Percentiles rank a stretch among this genome's conserved stretches.
Conservation (phyloP, 2,888 invertebrate genomes). For the Macaria notata region DNA sequence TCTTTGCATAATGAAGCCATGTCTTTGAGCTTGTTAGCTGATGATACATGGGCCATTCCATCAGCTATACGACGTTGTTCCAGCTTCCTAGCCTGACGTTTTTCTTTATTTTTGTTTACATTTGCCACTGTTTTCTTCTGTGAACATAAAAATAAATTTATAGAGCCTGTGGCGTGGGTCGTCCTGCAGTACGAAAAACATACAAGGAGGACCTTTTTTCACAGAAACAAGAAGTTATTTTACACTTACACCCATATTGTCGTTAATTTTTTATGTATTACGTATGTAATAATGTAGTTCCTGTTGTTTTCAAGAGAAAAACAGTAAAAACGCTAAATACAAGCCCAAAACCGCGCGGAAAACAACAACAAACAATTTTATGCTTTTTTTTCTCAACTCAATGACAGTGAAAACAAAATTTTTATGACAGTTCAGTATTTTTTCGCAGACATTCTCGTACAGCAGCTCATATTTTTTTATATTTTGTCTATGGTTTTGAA, state of each 20-base stretch:
- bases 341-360: slow-evolving; percentile 8
- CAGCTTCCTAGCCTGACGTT: slow-evolving; percentile 82
- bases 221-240: neutral
- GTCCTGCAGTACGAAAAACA: slow-evolving; percentile 1
- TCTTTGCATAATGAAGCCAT: slow-evolving; percentile 83
- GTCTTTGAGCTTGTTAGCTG: slow-evolving; percentile 83
- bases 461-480: no score
- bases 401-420: neutral
- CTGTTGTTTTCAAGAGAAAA: no score
- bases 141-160: slow-evolving; percentile 33
- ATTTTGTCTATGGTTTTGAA: no score
- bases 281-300: no score
- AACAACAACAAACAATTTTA: slow-evolving; percentile 5
- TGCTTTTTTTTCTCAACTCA: neutral
- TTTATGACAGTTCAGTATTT: neutral
- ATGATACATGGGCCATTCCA: slow-evolving; percentile 82
- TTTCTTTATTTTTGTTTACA: slow-evolving; percentile 82
- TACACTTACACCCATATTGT: slow-evolving; percentile 49
- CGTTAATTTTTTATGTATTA: neutral
- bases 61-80: slow-evolving; percentile 83
- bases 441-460: neutral
- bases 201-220: neutral
- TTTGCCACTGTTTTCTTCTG: slow-evolving; percentile 75
- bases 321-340: no score
- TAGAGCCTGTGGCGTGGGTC: neutral